Evolutionary conservation across 1,140 invertebrate species (phyloP).

Genomic region (Listronotus bonariensis): DNA sequence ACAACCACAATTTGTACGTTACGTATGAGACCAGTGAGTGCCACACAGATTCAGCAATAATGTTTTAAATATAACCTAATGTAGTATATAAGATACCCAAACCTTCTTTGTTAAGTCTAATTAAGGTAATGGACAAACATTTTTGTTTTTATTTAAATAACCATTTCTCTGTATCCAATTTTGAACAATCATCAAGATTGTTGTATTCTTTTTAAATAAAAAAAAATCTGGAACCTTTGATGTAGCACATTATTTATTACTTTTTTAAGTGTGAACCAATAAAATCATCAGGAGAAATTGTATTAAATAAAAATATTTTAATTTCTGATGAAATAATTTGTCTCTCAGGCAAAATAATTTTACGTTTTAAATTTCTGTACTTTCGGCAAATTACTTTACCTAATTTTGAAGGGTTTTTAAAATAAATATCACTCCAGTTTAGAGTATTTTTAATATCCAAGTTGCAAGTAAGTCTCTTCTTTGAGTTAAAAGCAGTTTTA

Average conservation of each 20-base stretch:
- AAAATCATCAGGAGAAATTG: constrained; percentile 64
- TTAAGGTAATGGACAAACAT: too few relatives aligned
- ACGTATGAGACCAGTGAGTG: too few relatives aligned
- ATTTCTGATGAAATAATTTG: constrained; percentile 28
- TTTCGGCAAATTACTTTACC: constrained; percentile 59
- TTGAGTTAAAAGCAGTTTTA: constrained; percentile 14
- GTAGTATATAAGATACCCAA: too few relatives aligned
- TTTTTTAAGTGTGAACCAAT: constrained; percentile 32
- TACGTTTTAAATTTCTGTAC: constrained; percentile 36
- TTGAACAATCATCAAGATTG: too few relatives aligned
- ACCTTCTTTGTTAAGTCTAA: too few relatives aligned
- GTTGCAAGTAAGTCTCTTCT: constrained; percentile 39
- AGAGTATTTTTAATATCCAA: constrained; percentile 47
- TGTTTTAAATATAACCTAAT: too few relatives aligned
- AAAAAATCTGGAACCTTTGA: too few relatives aligned
- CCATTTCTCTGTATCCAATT: too few relatives aligned
- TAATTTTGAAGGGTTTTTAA: constrained; percentile 55
- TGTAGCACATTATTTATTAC: background rate
- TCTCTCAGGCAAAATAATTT: background rate
- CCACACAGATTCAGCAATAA: too few relatives aligned
- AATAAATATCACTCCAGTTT: constrained; percentile 4
- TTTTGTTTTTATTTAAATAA: too few relatives aligned
- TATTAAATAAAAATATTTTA: constrained; percentile 62
- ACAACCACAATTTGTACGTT: too few relatives aligned
- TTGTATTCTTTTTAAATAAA: too few relatives aligned